Evolutionary conservation across 2,113 vertebrate species (phyloP).

Genomic region (Nibea albiflora): DNA sequence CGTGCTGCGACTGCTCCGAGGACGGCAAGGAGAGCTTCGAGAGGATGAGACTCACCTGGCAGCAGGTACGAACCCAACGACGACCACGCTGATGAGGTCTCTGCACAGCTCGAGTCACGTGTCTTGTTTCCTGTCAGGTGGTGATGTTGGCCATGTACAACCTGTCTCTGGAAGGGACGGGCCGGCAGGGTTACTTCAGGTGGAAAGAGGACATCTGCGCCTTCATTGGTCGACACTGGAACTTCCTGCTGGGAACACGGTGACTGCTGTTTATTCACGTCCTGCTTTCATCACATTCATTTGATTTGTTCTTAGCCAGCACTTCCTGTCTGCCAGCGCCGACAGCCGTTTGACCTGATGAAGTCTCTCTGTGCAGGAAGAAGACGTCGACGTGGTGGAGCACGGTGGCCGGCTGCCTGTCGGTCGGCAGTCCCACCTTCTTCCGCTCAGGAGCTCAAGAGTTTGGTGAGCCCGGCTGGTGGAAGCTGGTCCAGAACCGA

Average conservation of each 20-base stretch:
- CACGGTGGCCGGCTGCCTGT: slow-evolving; percentile 97
- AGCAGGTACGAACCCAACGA: slow-evolving; percentile 62
- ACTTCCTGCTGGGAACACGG: slow-evolving; percentile 94
- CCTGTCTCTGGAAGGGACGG: slow-evolving; percentile 95
- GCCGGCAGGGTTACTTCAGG: slow-evolving; percentile 97
- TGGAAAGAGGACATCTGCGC: slow-evolving; percentile 99
- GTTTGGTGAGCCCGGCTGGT: slow-evolving; percentile 98
- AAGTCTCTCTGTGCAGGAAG: slow-evolving; percentile 84
- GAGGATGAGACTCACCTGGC: slow-evolving; percentile 95
- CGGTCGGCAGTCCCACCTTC: slow-evolving; percentile 95
- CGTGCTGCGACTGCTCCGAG: slow-evolving; percentile 91
- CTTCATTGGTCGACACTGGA: slow-evolving; percentile 98
- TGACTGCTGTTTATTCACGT: slow-evolving; percentile 52
- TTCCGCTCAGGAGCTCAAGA: slow-evolving; percentile 98
- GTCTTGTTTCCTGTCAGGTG: slow-evolving; percentile 83
- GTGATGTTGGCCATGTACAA: slow-evolving; percentile 99
- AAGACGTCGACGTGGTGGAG: slow-evolving; percentile 99
- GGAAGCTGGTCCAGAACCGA: slow-evolving; percentile 97
- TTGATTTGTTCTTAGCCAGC: not conserved
- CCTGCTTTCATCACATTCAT: no score
- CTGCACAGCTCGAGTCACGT: no score
- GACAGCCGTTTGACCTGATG: not conserved
- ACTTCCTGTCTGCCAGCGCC: not conserved
- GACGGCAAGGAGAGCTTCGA: slow-evolving; percentile 95
- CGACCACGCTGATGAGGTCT: not conserved